Evolutionary conservation across 2,888 invertebrate genomes (phyloP).

Genomic region (Saturnia pavonia): DNA sequence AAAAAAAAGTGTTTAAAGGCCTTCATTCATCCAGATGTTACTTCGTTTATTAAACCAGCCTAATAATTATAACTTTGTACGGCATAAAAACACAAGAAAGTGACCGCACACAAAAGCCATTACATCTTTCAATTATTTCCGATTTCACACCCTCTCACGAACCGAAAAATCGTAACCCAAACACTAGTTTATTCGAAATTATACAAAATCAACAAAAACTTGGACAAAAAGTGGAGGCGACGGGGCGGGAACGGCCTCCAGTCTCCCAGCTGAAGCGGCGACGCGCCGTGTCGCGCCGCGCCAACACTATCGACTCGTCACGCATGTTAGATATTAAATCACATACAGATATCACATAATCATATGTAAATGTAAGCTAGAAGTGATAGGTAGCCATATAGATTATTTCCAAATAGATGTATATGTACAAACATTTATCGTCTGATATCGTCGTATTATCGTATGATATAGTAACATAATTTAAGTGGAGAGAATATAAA

Average conservation of each 20-base stretch:
- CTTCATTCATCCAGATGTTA: slow-evolving; percentile 2
- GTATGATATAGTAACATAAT: not conserved
- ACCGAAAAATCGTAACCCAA: slow-evolving; percentile 81
- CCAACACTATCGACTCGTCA: slow-evolving; percentile 35
- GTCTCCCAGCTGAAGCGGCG: slow-evolving; percentile 28
- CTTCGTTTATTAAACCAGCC: not conserved
- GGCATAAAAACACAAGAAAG: slow-evolving; percentile 58
- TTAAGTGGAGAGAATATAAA: not conserved
- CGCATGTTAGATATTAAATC: slow-evolving; percentile 4
- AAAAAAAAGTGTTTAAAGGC: not conserved
- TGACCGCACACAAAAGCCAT: slow-evolving; percentile 76
- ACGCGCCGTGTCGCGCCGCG: slow-evolving; percentile 38
- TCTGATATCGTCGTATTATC: too few species aligned
- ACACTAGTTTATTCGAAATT: slow-evolving; percentile 81
- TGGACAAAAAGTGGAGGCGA: slow-evolving; percentile 63
- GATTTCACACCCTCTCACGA: slow-evolving; percentile 81
- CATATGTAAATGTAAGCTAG: not conserved
- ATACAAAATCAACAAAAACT: slow-evolving; percentile 75
- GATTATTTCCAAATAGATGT: not conserved
- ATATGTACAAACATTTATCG: not conserved
- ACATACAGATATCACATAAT: slow-evolving; percentile 1
- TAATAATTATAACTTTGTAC: not conserved
- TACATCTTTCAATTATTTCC: slow-evolving; percentile 77
- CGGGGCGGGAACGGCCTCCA: slow-evolving; percentile 45
- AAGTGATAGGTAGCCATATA: not conserved